A percentile compares a stretch with the other conserved stretches of the same genome.
Evolutionary conservation across 2,797 vertebrate genomes (phyloP).

Genomic region (Sebastes kiyomatsui): DNA sequence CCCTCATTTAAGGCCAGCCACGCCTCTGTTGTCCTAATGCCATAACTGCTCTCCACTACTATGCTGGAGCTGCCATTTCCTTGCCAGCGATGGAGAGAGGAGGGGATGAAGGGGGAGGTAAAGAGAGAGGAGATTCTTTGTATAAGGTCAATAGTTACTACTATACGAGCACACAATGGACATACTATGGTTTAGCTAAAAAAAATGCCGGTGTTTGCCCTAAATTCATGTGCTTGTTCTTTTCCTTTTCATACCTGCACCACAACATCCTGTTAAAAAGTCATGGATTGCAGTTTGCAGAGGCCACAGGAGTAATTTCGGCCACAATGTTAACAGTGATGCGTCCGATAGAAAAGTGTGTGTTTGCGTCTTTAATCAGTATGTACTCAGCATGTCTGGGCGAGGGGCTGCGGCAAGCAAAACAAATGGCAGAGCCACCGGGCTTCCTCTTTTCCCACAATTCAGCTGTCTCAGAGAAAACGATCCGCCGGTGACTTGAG

Average conservation of each 20-base stretch:
- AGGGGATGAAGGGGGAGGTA: conserved; percentile 7
- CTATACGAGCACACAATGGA: conserved; percentile 32
- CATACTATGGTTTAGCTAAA: conserved; percentile 20
- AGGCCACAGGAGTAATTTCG: not conserved
- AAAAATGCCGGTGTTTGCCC: conserved; percentile 11
- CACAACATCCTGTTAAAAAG: conserved; percentile 25
- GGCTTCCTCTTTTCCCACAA: conserved; percentile 70
- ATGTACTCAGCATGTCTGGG: conserved; percentile 45
- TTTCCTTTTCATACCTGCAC: conserved; percentile 11
- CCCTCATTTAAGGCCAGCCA: conserved; percentile 69
- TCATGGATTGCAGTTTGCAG: conserved; percentile 1
- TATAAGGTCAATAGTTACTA: conserved; percentile 38
- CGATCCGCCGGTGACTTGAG: conserved; percentile 65
- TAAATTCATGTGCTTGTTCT: not conserved
- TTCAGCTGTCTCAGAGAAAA: conserved; percentile 75
- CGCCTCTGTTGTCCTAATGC: conserved; percentile 68
- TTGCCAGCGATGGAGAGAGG: conserved; percentile 38
- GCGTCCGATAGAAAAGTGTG: conserved; percentile 2
- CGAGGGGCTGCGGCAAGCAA: conserved; percentile 43
- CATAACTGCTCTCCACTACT: conserved; percentile 64
- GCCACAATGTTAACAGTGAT: not conserved
- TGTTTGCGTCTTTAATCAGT: conserved; percentile 33
- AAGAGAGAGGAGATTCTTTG: conserved; percentile 58
- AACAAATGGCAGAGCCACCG: conserved; percentile 73
- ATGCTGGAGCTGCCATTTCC: conserved; percentile 56